phyloP scores from a whole-genome alignment of 2,888 invertebrate genomes.

The Chrysolina oricalcia region DNA sequence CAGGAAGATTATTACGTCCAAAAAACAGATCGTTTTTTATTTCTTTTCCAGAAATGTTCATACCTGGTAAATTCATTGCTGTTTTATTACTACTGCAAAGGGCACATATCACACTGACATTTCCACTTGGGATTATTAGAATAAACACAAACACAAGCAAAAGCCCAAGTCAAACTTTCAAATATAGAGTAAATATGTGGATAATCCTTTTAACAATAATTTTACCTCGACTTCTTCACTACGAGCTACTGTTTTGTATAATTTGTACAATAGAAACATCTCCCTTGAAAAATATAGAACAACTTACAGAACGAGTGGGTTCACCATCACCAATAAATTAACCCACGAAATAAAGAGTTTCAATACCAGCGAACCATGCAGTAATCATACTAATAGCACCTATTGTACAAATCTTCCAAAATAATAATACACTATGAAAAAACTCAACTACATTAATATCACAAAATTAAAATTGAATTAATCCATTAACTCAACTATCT shows the following conservation, averaged over 20 bases:
- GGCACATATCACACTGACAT: neutral
- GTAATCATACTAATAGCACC: too few species aligned
- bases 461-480: too few species aligned
- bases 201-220: neutral
- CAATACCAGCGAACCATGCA: too few species aligned
- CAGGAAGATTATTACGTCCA: constrained; percentile 17
- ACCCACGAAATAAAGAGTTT: too few species aligned
- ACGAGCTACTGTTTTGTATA: neutral
- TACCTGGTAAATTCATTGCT: neutral
- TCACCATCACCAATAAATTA: too few species aligned
- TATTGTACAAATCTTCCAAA: too few species aligned
- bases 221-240: neutral
- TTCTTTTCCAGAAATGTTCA: neutral
- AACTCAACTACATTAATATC: too few species aligned
- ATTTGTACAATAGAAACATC: too few species aligned
- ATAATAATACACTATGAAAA: too few species aligned
- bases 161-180: neutral
- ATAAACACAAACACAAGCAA: neutral
- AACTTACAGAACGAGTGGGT: too few species aligned
- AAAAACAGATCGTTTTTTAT: neutral
- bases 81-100: neutral
- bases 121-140: neutral
- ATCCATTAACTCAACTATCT: too few species aligned
- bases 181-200: neutral
- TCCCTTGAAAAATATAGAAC: too few species aligned